Evolutionary conservation across 2,888 invertebrate species (phyloP), one percentile per base, ranked within the genome.

Genomic region (Monoplex corrugatus): DNA sequence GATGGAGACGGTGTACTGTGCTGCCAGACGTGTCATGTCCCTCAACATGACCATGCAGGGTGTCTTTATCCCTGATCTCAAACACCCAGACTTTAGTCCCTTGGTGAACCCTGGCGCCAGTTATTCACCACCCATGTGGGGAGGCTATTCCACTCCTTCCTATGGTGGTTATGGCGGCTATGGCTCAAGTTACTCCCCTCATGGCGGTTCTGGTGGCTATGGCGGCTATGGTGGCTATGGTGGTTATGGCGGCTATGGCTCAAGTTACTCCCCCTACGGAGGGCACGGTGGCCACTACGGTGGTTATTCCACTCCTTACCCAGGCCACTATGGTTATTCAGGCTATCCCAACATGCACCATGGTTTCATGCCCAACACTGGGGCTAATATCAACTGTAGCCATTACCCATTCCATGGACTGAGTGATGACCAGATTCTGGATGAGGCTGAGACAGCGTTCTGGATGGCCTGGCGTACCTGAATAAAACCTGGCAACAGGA

Each of bases 1-100:
- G n/a, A 82, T 32, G 82, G 82, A 82, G 23, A 45, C 19, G 8
- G 82, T 82, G 82, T 82, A 82, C 82, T 82, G 82, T 45, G 82
- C 82, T 45, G 82, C 82, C 82, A 82, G 82, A 82, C 82, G 44
- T 10, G 82, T 82, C 13, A 13, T 13, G 28, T 82, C 82, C 44
- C 82, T 82, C 82, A 82, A 82, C 82, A 45, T 0, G 16, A 82
- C 82, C 82, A n/a, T 82, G 82, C 45, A 45, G 13, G 44, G 45
- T 32, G 45, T 45, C 44, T 45, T 45, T 13, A 82, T 82, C 82
- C 82, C 82, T 82, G 44, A 82, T 32, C 82, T 82, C n/a, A 8
- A 16, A 1, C 82, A 82, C 32, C 82, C 82, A 19, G 82, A 82
- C 82, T 82, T 45, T 45, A 40, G 44, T 45, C 45, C 45, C 82